Evolutionary conservation across 2,888 invertebrate genomes (phyloP), one percentile per base, ranked within the genome.

Genomic region (Stegana nigrithorax): DNA sequence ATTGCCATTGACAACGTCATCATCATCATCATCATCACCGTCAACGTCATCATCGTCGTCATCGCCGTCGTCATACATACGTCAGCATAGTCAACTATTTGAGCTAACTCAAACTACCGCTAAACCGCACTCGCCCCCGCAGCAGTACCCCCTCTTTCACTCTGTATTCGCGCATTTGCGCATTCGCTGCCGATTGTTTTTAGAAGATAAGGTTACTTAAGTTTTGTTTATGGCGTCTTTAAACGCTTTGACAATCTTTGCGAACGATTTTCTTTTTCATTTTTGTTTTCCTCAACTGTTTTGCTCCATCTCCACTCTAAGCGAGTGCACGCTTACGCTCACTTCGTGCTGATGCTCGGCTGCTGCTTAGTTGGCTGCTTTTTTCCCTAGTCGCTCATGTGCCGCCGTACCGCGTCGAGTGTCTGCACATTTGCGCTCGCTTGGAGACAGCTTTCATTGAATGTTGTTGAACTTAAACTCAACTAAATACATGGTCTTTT

Each of bases 171-270:
- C n/a, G n/a, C n/a, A n/a, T n/a, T n/a, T n/a, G n/a, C n/a, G n/a
- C n/a, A 26, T n/a, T 12, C 50, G 27, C 17, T 19, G 14, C 17
- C 14, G 53, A 55, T 55, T 32, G 53, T 55, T 55, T 19, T 32
- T 27, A n/a, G 17, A 32, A 36, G 53, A 55, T 55, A 55, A 55
- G n/a, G 53, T 55, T 55, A 55, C 53, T 55, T 55, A 55, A 55
- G 53, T 29, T 36, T 29, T 36, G 12, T 36, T 29, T 55, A 10
- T 21, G 12, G 21, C 12, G 23, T 23, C 25, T 47, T 47, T 47
- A 23, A n/a, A n/a, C n/a, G n/a, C n/a, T n/a, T n/a, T n/a, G n/a
- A n/a, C n/a, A n/a, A n/a, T n/a, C n/a, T n/a, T n/a, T n/a, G n/a
- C n/a, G n/a, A n/a, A n/a, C n/a, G n/a, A n/a, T n/a, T n/a, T n/a